phyloP scores from a whole-genome alignment of 2,888 invertebrate species.

The Cataglyphis albicans region DNA sequence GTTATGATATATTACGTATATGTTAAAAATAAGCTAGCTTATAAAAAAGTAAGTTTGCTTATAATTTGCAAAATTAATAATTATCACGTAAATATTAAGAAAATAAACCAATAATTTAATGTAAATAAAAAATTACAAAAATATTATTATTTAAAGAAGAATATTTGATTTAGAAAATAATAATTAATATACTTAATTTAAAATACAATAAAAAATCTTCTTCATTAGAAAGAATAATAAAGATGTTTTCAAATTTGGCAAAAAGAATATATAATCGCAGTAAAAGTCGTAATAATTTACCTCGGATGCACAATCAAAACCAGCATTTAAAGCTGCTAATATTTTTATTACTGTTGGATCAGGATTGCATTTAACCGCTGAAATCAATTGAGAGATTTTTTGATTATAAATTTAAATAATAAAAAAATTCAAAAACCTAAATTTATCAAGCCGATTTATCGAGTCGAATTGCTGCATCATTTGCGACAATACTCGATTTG shows the following conservation, averaged over 20 bases:
- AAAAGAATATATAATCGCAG: background rate
- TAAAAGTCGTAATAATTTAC: constrained; percentile 67
- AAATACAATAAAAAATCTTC: background rate
- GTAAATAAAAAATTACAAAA: background rate
- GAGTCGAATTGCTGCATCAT: no score
- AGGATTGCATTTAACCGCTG: constrained; percentile 89
- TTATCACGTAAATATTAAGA: background rate
- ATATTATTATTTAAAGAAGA: background rate
- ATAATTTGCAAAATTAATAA: background rate
- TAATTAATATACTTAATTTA: constrained; percentile 4
- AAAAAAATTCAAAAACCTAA: background rate
- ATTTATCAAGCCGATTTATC: no score
- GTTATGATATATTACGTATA: constrained; percentile 64
- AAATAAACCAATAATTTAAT: no score
- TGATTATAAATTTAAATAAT: background rate
- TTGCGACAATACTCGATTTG: no score
- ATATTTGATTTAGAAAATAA: constrained; percentile 1
- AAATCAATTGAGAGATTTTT: constrained; percentile 59
- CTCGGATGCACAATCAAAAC: constrained; percentile 89
- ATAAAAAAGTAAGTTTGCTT: background rate
- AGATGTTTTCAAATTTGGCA: background rate
- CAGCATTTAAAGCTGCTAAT: constrained; percentile 87
- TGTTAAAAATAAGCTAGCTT: background rate
- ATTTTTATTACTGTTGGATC: constrained; percentile 85
- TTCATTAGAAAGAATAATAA: background rate